These are phyloP conservation scores for Drosophila nigrodunni DNA, from an alignment of 1,140 invertebrate genomes.

Conservation along the genomic window DNA sequence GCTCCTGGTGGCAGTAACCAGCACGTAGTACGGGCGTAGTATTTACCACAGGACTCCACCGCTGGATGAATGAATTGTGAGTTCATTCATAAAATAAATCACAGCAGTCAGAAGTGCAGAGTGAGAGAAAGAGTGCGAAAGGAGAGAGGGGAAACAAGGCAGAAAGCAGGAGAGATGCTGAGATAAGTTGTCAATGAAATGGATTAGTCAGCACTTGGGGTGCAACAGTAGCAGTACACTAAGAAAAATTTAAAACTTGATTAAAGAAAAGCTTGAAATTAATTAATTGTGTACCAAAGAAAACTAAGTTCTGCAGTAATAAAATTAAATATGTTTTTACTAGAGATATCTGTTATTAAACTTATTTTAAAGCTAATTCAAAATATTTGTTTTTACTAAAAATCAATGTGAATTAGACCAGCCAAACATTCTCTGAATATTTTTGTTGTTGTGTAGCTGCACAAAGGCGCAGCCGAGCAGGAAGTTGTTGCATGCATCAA, in stretches of 20 bases:
- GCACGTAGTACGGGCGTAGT: constrained; percentile 59
- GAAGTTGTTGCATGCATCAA: constrained; percentile 53
- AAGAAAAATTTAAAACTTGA: no score
- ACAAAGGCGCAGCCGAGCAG: constrained; percentile 69
- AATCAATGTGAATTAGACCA: no score
- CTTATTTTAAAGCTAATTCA: no score
- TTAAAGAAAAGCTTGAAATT: no score
- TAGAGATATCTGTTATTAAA: no score
- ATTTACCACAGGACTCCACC: constrained; percentile 47
- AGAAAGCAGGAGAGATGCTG: constrained; percentile 21
- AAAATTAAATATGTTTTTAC: no score
- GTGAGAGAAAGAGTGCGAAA: background rate
- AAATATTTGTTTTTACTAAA: no score
- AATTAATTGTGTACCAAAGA: no score
- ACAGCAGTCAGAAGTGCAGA: constrained; percentile 38
- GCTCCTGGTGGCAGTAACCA: constrained; percentile 16
- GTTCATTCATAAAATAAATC: constrained; percentile 80
- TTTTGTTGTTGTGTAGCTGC: background rate
- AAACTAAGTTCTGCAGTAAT: no score
- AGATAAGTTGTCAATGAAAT: constrained; percentile 73
- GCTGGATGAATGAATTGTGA: constrained; percentile 72
- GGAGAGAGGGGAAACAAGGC: constrained; percentile 1
- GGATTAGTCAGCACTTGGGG: constrained; percentile 72
- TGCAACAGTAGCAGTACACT: background rate
- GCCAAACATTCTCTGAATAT: no score